Conservation (phyloP, 2,113 vertebrate genomes). For the Motacilla tschutschensis region DNA sequence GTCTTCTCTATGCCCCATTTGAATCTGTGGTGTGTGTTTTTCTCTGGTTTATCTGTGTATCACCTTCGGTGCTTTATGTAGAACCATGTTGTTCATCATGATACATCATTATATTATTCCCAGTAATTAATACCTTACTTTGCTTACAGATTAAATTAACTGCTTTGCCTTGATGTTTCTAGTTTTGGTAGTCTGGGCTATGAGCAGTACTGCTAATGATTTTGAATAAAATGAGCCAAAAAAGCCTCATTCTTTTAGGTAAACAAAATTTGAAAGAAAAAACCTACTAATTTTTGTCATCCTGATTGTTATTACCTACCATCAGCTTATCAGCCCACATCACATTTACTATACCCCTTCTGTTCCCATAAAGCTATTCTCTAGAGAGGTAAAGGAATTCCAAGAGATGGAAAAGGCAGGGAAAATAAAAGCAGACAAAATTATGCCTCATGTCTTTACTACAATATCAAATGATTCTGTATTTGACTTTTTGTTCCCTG, state of each 20-base stretch:
- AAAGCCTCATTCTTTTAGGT: background rate
- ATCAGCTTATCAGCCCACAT: background rate
- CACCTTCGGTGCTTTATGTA: background rate
- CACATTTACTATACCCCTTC: background rate
- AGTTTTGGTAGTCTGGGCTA: background rate
- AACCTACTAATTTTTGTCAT: background rate
- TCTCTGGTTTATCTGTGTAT: background rate
- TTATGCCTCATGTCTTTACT: background rate
- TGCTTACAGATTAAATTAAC: background rate
- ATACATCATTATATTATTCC: background rate
- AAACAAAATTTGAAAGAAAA: slow-evolving; percentile 28
- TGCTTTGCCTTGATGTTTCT: background rate
- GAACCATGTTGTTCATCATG: background rate
- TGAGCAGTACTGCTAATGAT: background rate
- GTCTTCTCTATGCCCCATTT: background rate
- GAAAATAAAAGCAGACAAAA: background rate
- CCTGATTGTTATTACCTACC: background rate
- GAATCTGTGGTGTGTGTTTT: background rate
- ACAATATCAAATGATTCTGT: background rate
- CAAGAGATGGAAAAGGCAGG: background rate
- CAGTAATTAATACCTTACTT: background rate
- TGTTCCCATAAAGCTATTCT: slow-evolving; percentile 6
- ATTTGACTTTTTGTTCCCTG: background rate
- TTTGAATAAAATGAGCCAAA: background rate
- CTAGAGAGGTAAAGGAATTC: background rate